Base-by-base conservation (phyloP, 2,888 invertebrate genomes). In the Epinotia nisella region DNA sequence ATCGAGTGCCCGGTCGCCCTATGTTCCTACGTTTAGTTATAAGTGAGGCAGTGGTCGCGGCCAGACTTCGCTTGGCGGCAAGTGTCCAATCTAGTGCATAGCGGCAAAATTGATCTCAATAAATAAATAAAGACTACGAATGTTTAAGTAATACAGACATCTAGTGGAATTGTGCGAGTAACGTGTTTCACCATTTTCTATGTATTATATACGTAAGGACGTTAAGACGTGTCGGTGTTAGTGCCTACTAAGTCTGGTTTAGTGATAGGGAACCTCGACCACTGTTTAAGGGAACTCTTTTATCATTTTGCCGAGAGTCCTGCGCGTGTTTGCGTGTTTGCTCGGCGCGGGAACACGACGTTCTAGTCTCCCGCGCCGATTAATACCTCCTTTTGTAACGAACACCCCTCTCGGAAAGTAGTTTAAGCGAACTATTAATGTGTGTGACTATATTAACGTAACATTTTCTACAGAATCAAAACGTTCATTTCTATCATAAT, bases 41-140 rank as follows among this genome's bases (percentile, higher is more conserved):
- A 79, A 76, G 79, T 81, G 77, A 82, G 79, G 78, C 78, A 67
- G 80, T 75, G 75, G 79, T 75, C 78, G 75, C 70, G 76, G 76
- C 72, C 35, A 76, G 56, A 61, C 55, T 24, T 77, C 81, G 83
- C 81, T 78, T 76, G 85, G 85, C 85, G 86, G 81, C 83, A 82
- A 79, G 79, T 80, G 81, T 80, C 82, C 83, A 84, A 81, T 78
- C 79, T 87, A 89, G 89, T 87, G 89, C 88, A 83, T 87, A 89
- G 88, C 86, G 91, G 90, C 89, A 87, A 87, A 87, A 88, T 88
- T 93, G 93, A 93, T 93, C 93, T 93, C 93, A 93, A 85, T 92
- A 87, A 85, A 84, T 86, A 90, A 87, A 88, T 89, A 90, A 90
- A 90, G 89, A 91, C 90, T 90, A 89, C 85, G 81, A 82, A 78